These are phyloP conservation scores for Drosophila lacicola DNA, from an alignment of 2,888 invertebrate genomes.

Conservation along the genomic window DNA sequence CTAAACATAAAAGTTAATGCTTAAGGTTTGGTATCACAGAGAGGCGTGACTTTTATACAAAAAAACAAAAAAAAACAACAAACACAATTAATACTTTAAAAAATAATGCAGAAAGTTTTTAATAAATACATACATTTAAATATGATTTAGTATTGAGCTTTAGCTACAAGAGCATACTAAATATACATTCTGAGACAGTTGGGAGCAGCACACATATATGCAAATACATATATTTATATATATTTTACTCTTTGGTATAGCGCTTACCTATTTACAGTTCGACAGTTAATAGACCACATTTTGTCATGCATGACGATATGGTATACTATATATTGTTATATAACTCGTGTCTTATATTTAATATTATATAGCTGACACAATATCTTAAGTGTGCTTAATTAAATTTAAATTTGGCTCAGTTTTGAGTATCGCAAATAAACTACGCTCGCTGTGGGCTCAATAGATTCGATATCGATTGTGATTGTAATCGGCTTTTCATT, in stretches of 20 bases:
- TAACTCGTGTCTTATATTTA: conserved; percentile 23
- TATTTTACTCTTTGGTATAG: conserved; percentile 35
- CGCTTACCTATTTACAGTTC: conserved; percentile 40
- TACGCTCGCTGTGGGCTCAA: conserved; percentile 67
- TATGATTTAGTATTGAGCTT: conserved; percentile 51
- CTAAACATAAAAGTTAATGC: conserved; percentile 78
- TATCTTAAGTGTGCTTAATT: conserved; percentile 37
- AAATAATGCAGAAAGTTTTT: conserved; percentile 55
- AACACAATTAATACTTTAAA: conserved; percentile 31
- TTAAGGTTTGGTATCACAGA: conserved; percentile 84
- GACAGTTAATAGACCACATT: conserved; percentile 23
- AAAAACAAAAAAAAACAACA: conserved; percentile 59
- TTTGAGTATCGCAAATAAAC: conserved; percentile 74
- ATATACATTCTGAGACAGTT: conserved; percentile 50
- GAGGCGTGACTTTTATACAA: conserved; percentile 83
- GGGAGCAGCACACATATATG: conserved; percentile 33
- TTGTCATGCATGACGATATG: conserved; percentile 36
- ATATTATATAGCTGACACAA: conserved; percentile 36
- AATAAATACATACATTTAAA: conserved; percentile 45
- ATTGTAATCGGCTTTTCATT: conserved; percentile 57
- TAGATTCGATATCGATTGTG: conserved; percentile 76
- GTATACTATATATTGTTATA: conserved; percentile 25
- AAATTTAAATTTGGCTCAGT: conserved; percentile 75
- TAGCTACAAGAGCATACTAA: conserved; percentile 43
- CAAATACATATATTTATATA: conserved; percentile 5